These are phyloP conservation scores for Chelmon rostratus DNA, from an alignment of 2,797 vertebrate species.

Conservation along the genomic window DNA sequence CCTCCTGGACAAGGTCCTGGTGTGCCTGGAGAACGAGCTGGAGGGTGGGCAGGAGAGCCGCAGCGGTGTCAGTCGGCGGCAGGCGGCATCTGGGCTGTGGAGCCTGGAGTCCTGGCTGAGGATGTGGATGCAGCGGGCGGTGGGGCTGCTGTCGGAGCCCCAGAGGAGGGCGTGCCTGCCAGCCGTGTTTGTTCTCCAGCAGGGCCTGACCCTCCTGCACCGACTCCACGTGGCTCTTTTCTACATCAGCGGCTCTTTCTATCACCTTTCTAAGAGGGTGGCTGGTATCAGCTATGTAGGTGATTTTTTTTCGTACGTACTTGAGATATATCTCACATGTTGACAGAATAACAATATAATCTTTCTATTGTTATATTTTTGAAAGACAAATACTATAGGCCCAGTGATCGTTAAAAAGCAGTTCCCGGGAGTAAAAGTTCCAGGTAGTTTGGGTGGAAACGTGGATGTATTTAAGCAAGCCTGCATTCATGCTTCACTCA, in stretches of 20 bases:
- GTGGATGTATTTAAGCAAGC: background rate
- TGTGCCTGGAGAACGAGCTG: conserved; percentile 91
- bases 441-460: too few relatives aligned
- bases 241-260: conserved; percentile 90
- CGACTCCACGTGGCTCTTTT: conserved; percentile 91
- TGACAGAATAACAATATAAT: background rate
- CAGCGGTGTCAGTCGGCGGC: background rate
- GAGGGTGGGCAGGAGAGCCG: conserved; percentile 70
- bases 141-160: conserved; percentile 78
- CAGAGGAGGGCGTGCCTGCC: conserved; percentile 85
- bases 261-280: conserved; percentile 92
- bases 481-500: background rate
- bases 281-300: conserved; percentile 90
- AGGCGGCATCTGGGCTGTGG: conserved; percentile 45
- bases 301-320: conserved; percentile 38
- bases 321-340: too few relatives aligned
- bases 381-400: background rate
- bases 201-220: conserved; percentile 85
- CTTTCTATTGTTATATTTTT: background rate
- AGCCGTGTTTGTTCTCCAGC: conserved; percentile 75
- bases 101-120: conserved; percentile 74
- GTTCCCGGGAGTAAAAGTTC: too few relatives aligned
- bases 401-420: too few relatives aligned
- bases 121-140: conserved; percentile 75
- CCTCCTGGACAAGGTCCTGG: conserved; percentile 89